Base-by-base conservation (phyloP, 2,888 invertebrate genomes). In the Pardosa pseudoannulata region DNA sequence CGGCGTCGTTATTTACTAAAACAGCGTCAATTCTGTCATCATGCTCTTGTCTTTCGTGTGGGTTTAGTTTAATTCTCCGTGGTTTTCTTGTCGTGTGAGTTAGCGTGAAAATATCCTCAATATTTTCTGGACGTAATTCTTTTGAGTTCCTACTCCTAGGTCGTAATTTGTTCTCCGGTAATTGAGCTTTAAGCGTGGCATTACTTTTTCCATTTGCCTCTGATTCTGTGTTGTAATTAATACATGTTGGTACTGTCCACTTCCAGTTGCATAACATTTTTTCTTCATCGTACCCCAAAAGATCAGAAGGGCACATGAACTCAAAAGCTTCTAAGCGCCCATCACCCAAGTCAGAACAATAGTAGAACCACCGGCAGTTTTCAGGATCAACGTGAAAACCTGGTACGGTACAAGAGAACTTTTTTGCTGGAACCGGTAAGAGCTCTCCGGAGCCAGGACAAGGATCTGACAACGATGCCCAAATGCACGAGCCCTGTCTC, bases 331-430 rank as follows among this genome's bases (percentile, higher is more conserved):
- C 93, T 88, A 93, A 90, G 7, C 88, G 88, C 1, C 92, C 92
- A 87, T 92, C 91, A 2, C 91, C 90, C 89, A 90, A 88, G 90
- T 92, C 90, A 90, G 92, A 92, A 90, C 96, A 96, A 29, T 96
- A 95, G 91, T 95, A 96, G 93, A 96, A 96, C 95, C 95, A 96
- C 81, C 95, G 94, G 89, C 96, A 96, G 92, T 96, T 95, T 91
- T 95, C 95, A 0, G 95, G 95, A 91, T 96, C 96, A 0, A 94
- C 95, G 90, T 95, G 96, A 91, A 95, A 96, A 85, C 96, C 96
- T 89, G 93, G 93, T 68, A 93, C 92, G 0, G 95, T 94, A 90
- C 96, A 96, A 39, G 93, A 91, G 91, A 95, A 96, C 89, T 95
- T 93, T 0, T 93, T 93, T 76, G 92, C 91, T 0, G 95, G 94